These are phyloP conservation scores for Athene cunicularia DNA, from an alignment of 2,113 vertebrate species.

Conservation along the genomic window DNA sequence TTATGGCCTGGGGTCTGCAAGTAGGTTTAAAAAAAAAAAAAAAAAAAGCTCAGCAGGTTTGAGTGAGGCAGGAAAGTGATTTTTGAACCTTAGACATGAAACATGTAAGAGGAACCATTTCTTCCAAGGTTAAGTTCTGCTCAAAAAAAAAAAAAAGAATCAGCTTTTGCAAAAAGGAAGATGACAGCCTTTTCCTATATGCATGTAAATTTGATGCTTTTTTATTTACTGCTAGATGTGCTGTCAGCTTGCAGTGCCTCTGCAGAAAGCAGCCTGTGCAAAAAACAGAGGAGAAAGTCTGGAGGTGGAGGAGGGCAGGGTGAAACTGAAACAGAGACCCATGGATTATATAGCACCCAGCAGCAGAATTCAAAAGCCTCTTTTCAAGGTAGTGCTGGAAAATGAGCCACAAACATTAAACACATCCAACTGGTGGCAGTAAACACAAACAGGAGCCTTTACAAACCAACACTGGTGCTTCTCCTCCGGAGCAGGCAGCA, in stretches of 20 bases:
- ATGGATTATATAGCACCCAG: not conserved
- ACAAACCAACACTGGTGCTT: rapidly evolving
- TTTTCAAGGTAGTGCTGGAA: not conserved
- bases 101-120: not conserved
- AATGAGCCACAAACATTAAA: not conserved
- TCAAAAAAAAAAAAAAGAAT: not conserved
- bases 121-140: not conserved
- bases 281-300: not conserved
- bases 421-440: not conserved
- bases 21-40: not conserved
- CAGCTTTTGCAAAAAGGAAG: not conserved
- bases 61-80: not conserved
- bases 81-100: not conserved
- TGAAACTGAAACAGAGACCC: not conserved
- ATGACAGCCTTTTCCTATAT: not conserved
- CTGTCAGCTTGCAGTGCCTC: not conserved
- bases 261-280: not conserved
- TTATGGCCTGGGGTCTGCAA: rapidly evolving
- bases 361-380: not conserved
- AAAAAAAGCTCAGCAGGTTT: not conserved
- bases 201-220: not conserved
- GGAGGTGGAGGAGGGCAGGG: not conserved
- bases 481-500: rapidly evolving
- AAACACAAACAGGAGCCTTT: not conserved
- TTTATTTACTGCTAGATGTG: not conserved